Evolutionary conservation across 2,797 vertebrate species (phyloP), one percentile per base, ranked within the genome.

Genomic region (Mycteria americana): DNA sequence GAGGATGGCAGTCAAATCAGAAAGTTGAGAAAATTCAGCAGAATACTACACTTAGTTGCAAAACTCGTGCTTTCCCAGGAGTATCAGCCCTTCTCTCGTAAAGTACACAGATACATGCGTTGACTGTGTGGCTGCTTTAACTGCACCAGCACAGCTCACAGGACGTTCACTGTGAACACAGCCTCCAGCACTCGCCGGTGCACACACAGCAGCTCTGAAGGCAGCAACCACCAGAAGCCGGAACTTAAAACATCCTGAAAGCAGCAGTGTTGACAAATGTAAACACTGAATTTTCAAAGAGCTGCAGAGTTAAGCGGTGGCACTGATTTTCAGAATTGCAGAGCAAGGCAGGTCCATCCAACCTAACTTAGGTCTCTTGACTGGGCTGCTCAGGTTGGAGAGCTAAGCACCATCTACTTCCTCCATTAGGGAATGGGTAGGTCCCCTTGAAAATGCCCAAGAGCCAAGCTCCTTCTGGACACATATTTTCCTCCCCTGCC

Each of bases 141-240:
- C 15, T 6, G 5, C 62, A 9, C 25, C 6, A 35, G 37, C 65
- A 65, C 22, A 45, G n/a, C 30, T 64, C 27, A 72, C 1, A 0
- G 31, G 28, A 51, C 11, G 6, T 3, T 24, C 15, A 12, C 43
- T 48, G 48, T 24, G 31, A 39, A 59, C 6, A 68, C 4, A 79
- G n/a, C 9, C 21, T 39, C 74, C 68, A 27, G 64, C 0, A 0
- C n/a, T 54, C 8, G 1, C 27, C 62, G 1, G 2, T 25, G 13
- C 45, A 16, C 37, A 37, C 18, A 45, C 7, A 48, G 25, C 17
- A 67, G 65, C 10, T 25, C 27, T 62, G 37, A 65, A 67, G n/a
- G 70, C 57, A 89, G 77, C 23, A 60, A 41, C 25, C 27, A 39
- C 9, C 31, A 25, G 14, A 57, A 72, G 37, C 5, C 25, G 21